Percentiles rank a stretch among this genome's conserved stretches.
Conservation (phyloP, 2,888 invertebrate genomes). For the Cremastobaeus sp. region DNA sequence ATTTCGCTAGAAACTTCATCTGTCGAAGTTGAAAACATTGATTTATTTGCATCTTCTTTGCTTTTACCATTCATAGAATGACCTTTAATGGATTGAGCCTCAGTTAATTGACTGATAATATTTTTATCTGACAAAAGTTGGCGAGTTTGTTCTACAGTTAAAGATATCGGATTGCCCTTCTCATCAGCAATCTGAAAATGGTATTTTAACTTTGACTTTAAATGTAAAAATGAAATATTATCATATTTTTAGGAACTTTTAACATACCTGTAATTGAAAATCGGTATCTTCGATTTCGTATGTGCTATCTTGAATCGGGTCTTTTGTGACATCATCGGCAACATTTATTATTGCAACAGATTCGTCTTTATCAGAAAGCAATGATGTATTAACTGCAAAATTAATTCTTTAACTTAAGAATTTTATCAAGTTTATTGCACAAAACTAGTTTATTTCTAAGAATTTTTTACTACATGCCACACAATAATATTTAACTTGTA, state of each 20-base stretch:
- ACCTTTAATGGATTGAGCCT: slow-evolving; percentile 74
- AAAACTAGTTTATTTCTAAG: background rate
- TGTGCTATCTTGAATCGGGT: slow-evolving; percentile 55
- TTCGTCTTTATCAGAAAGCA: slow-evolving; percentile 67
- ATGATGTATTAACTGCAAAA: slow-evolving; percentile 68
- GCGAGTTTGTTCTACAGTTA: slow-evolving; percentile 85
- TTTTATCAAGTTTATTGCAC: background rate
- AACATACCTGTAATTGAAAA: slow-evolving; percentile 72
- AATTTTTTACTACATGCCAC: no score
- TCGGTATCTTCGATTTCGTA: slow-evolving; percentile 67
- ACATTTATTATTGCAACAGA: slow-evolving; percentile 68
- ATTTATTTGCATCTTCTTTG: slow-evolving; percentile 24
- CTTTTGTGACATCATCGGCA: slow-evolving; percentile 62
- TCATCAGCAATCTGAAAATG: slow-evolving; percentile 82
- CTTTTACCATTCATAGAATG: slow-evolving; percentile 61
- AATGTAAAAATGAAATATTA: slow-evolving; percentile 13
- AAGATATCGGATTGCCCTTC: slow-evolving; percentile 84
- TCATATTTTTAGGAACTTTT: background rate
- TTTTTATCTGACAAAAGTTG: slow-evolving; percentile 81
- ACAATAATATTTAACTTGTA: no score
- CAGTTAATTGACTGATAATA: slow-evolving; percentile 72
- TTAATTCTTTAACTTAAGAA: background rate
- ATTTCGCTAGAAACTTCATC: slow-evolving; percentile 68
- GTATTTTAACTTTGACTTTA: background rate
- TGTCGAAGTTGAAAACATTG: slow-evolving; percentile 11